A percentile compares a stretch with the other conserved stretches of the same genome.
Evolutionary conservation across 2,113 vertebrate species (phyloP).

Genomic region (Brienomyrus longianalis): DNA sequence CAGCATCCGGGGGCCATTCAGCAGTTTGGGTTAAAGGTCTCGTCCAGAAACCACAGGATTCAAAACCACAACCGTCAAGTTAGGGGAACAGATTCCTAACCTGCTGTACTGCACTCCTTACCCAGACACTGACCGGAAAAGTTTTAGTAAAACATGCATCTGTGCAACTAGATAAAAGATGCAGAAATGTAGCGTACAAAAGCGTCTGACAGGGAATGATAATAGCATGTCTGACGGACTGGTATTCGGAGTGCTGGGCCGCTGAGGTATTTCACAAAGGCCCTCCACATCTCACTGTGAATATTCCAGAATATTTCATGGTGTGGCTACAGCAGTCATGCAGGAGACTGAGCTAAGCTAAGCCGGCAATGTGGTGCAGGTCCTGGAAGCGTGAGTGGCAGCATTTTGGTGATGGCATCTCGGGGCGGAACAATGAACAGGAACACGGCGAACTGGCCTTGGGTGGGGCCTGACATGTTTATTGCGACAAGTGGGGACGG

Average conservation of each 20-base stretch:
- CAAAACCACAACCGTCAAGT: not conserved
- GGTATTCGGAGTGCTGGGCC: constrained; percentile 2
- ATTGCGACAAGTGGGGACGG: not conserved
- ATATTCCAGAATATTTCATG: not conserved
- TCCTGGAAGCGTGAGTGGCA: not conserved
- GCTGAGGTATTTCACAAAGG: constrained; percentile 36
- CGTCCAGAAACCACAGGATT: not conserved
- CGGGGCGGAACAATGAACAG: not conserved
- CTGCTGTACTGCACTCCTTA: not conserved
- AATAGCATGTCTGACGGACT: not conserved
- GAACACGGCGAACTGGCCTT: not conserved
- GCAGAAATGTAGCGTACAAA: not conserved
- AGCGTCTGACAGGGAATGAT: not conserved
- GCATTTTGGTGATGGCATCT: not conserved
- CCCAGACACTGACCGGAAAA: not conserved
- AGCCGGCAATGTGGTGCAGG: not conserved
- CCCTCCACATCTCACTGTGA: constrained; percentile 22
- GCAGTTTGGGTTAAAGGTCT: not conserved
- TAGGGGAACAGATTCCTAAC: not conserved
- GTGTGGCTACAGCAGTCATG: not conserved
- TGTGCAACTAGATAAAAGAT: not conserved
- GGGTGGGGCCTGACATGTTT: not conserved
- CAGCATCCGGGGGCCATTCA: not conserved
- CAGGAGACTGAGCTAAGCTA: not conserved
- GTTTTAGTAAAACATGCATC: not conserved